Evolutionary conservation across 2,888 invertebrate species (phyloP).

Genomic region (Chymomyza amoena): DNA sequence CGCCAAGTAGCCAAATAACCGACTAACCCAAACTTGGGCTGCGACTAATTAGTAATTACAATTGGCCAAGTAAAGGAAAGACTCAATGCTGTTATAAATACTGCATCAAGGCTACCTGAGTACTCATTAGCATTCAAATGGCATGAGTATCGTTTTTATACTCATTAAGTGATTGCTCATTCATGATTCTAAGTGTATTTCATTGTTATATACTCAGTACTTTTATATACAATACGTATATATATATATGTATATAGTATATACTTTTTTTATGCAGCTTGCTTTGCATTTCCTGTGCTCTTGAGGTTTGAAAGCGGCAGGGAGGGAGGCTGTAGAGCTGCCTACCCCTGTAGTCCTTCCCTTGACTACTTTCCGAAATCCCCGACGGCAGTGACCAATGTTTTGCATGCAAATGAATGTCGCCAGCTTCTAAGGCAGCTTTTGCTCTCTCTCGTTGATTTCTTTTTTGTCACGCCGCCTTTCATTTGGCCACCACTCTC

Average conservation of each 20-base stretch:
- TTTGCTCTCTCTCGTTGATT: slow-evolving; percentile 38
- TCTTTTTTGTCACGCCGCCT: slow-evolving; percentile 22
- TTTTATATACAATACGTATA: too few species aligned
- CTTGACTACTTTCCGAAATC: neutral
- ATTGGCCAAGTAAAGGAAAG: neutral
- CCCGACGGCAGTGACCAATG: slow-evolving; percentile 14
- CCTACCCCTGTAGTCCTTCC: too few species aligned
- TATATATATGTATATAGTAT: too few species aligned
- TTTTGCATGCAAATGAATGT: slow-evolving; percentile 51
- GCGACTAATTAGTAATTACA: neutral
- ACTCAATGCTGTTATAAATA: neutral
- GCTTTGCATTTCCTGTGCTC: slow-evolving; percentile 44
- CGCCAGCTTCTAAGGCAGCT: slow-evolving; percentile 40
- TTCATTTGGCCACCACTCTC: neutral
- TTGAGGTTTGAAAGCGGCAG: slow-evolving; percentile 18
- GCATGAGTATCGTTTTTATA: neutral
- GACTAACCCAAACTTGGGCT: neutral
- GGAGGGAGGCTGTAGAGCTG: slow-evolving; percentile 12
- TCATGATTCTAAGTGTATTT: neutral
- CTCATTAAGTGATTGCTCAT: neutral
- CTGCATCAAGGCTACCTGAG: neutral
- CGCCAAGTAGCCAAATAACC: neutral
- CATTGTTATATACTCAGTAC: neutral
- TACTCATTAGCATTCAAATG: neutral
- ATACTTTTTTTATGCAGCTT: slow-evolving; percentile 31